These are phyloP conservation scores for Chironex yamaguchii DNA, from an alignment of 30 jellyfish, hydroid and myxozoan species.

Conservation along the genomic window DNA sequence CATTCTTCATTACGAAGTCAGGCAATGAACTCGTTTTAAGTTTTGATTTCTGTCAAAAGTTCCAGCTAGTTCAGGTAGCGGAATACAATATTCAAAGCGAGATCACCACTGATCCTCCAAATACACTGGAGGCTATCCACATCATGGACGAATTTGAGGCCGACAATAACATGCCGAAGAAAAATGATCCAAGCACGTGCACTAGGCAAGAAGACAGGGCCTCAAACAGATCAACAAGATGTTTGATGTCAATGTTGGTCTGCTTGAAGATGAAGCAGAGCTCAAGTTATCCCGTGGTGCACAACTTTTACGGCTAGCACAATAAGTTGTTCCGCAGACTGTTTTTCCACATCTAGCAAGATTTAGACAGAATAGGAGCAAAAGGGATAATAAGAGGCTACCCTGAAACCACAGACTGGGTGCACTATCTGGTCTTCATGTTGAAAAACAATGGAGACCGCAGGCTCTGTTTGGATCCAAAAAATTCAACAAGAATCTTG, in stretches of 20 bases:
- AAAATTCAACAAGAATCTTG: neutral
- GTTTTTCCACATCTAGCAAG: neutral
- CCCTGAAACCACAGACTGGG: neutral
- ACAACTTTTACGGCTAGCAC: slow-evolving; percentile 32
- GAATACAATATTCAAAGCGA: neutral
- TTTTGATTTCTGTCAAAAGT: neutral
- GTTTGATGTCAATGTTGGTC: neutral
- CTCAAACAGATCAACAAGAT: neutral
- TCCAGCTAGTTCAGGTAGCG: neutral
- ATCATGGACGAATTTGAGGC: slow-evolving; percentile 30
- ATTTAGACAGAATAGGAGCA: slow-evolving; percentile 50
- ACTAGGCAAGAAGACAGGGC: slow-evolving; percentile 29
- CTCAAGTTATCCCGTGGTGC: slow-evolving; percentile 33
- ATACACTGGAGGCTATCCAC: slow-evolving; percentile 47
- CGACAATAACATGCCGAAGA: neutral
- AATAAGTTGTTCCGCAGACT: neutral
- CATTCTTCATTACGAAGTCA: neutral
- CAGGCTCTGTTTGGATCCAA: neutral
- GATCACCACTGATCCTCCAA: too few relatives aligned
- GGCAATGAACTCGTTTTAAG: neutral
- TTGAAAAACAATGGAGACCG: slow-evolving; percentile 9
- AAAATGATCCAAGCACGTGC: slow-evolving; percentile 36
- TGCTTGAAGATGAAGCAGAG: slow-evolving; percentile 15
- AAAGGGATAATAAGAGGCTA: neutral
- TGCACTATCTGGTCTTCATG: slow-evolving; percentile 41